phyloP scores from a whole-genome alignment of 2,888 invertebrate species.

The Oscheius sp. region DNA sequence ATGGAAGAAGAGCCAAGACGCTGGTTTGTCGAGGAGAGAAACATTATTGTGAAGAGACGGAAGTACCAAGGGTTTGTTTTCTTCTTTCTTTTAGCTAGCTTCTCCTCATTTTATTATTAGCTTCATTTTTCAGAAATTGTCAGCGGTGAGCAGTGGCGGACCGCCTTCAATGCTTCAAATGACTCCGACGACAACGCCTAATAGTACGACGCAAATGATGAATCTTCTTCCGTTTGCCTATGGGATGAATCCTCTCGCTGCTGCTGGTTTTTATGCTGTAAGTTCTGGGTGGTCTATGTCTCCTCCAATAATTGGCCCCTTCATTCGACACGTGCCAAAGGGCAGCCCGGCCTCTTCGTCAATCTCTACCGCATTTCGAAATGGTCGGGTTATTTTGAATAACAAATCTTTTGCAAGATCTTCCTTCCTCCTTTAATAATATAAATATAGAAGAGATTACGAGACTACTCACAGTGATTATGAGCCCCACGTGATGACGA shows the following conservation, averaged over 20 bases:
- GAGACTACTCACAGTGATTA: too few relatives aligned
- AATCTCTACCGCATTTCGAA: too few relatives aligned
- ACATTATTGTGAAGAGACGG: conserved; percentile 10
- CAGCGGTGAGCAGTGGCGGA: neutral
- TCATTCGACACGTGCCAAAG: neutral
- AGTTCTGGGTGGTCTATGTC: neutral
- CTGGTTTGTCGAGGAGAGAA: conserved; percentile 17
- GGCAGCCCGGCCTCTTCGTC: too few relatives aligned
- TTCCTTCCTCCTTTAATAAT: too few relatives aligned
- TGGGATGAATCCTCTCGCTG: neutral
- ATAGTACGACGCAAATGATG: neutral
- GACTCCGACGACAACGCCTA: neutral
- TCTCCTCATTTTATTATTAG: too few relatives aligned
- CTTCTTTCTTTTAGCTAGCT: too few relatives aligned
- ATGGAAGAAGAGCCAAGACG: neutral
- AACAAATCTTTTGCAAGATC: too few relatives aligned
- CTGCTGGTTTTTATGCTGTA: neutral
- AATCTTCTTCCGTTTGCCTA: neutral
- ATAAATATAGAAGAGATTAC: too few relatives aligned
- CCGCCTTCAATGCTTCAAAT: neutral
- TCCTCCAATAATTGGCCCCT: neutral
- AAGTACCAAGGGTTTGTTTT: neutral
- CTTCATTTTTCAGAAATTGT: conserved; percentile 10
- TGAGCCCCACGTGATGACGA: too few relatives aligned
- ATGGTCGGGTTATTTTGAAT: too few relatives aligned